These are phyloP conservation scores for Esox masquinongy DNA, from an alignment of 2,797 vertebrate species.

Conservation along the genomic window DNA sequence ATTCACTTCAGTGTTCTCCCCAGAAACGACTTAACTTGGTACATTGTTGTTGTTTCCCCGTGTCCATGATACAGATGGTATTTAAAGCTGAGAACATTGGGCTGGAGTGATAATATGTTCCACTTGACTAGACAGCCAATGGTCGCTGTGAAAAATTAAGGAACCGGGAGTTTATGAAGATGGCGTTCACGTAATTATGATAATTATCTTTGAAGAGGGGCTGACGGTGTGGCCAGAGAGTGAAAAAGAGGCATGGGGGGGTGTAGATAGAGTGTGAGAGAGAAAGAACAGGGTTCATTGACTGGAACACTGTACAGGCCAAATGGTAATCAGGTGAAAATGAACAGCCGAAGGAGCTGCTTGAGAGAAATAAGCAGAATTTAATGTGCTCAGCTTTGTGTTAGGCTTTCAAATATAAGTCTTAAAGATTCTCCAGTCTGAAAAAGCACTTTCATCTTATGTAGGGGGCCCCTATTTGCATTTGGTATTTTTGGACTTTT, in stretches of 20 bases:
- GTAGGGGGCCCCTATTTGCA: too few relatives aligned
- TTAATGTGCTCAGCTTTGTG: too few relatives aligned
- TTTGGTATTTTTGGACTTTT: too few relatives aligned
- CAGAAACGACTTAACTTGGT: not conserved
- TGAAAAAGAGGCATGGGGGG: conserved; percentile 1
- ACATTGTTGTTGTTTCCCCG: not conserved
- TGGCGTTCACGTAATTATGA: conserved; percentile 81
- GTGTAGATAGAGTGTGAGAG: not conserved
- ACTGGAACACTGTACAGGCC: not conserved
- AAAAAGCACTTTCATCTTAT: too few relatives aligned
- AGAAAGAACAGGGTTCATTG: not conserved
- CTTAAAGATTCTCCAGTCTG: too few relatives aligned
- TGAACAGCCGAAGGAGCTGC: not conserved
- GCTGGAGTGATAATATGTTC: conserved; percentile 36
- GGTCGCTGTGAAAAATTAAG: conserved; percentile 68
- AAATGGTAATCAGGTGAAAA: not conserved
- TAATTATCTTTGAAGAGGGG: conserved; percentile 84
- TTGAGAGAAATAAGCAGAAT: not conserved
- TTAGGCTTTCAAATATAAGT: too few relatives aligned
- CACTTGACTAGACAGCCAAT: conserved; percentile 81
- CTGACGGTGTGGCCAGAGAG: conserved; percentile 45
- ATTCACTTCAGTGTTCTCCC: not conserved
- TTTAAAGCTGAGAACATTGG: conserved; percentile 33
- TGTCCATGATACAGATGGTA: conserved; percentile 12
- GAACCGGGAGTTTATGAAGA: conserved; percentile 44